Percentiles rank a stretch among this genome's conserved stretches.
Evolutionary conservation across 2,888 invertebrate genomes (phyloP).

Genomic region (Penaeus monodon): DNA sequence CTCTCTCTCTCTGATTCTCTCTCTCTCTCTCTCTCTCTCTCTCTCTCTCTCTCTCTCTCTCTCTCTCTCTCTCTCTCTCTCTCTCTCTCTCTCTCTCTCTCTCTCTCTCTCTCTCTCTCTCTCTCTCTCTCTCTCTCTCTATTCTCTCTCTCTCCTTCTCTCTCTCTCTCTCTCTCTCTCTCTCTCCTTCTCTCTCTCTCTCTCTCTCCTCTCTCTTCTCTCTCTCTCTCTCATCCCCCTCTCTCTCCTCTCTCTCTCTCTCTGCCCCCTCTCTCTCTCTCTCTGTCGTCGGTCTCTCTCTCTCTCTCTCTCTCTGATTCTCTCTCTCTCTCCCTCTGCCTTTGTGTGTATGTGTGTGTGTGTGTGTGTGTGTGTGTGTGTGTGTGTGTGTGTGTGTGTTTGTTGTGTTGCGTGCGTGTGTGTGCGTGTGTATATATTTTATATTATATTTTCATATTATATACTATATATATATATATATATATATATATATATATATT

Average conservation of each 20-base stretch:
- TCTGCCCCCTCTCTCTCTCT: neutral
- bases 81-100: constrained; percentile 16
- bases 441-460: too few relatives aligned
- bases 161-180: neutral
- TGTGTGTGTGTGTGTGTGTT: too few relatives aligned
- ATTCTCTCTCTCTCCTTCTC: neutral
- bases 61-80: neutral
- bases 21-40: constrained; percentile 1
- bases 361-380: neutral
- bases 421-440: too few relatives aligned
- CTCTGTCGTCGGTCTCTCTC: neutral
- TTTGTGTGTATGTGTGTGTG: constrained; percentile 17
- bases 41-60: neutral
- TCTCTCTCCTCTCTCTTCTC: neutral
- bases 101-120: constrained; percentile 16
- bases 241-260: neutral
- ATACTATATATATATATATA: too few relatives aligned
- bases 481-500: neutral
- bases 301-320: neutral
- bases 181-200: constrained; percentile 1
- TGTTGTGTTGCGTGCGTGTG: too few relatives aligned
- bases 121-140: neutral
- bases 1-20: neutral
- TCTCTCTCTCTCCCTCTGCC: neutral
- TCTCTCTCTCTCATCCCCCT: neutral